Percentiles rank a stretch among this genome's conserved stretches.
Conservation (phyloP, 2,113 vertebrate genomes). For the Ciconia stormi region DNA sequence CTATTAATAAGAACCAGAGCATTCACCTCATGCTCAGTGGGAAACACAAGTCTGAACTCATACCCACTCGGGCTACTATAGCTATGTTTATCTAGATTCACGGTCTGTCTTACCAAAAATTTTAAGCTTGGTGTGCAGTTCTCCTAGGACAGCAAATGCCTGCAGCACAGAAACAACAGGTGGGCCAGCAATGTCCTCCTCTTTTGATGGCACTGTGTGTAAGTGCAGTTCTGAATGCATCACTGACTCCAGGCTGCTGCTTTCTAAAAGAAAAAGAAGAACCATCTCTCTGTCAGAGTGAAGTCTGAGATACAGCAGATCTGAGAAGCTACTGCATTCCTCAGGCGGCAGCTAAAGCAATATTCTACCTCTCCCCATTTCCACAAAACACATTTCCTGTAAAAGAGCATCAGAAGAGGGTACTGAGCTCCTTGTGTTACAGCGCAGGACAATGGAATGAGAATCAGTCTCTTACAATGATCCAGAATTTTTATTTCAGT, state of each 20-base stretch:
- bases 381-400: not conserved
- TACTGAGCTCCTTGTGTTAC: not conserved
- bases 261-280: constrained; percentile 67
- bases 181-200: constrained; percentile 40
- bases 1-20: not conserved
- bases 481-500: not conserved
- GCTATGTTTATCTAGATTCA: not conserved
- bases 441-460: not conserved
- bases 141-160: constrained; percentile 87
- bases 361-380: not conserved
- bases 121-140: constrained; percentile 86
- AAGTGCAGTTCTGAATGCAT: constrained; percentile 83
- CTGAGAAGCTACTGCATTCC: not conserved
- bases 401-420: not conserved
- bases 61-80: accelerated
- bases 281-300: not conserved
- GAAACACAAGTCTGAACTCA: not conserved
- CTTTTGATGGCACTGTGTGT: constrained; percentile 41
- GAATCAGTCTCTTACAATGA: not conserved
- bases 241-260: constrained; percentile 73
- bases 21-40: not conserved
- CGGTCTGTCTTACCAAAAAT: constrained; percentile 83
- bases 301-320: not conserved
- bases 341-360: not conserved
- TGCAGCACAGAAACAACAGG: constrained; percentile 81